A percentile compares a stretch with the other conserved stretches of the same genome.
Conservation (phyloP, 2,797 vertebrate genomes). For the Chromobotia macracanthus region DNA sequence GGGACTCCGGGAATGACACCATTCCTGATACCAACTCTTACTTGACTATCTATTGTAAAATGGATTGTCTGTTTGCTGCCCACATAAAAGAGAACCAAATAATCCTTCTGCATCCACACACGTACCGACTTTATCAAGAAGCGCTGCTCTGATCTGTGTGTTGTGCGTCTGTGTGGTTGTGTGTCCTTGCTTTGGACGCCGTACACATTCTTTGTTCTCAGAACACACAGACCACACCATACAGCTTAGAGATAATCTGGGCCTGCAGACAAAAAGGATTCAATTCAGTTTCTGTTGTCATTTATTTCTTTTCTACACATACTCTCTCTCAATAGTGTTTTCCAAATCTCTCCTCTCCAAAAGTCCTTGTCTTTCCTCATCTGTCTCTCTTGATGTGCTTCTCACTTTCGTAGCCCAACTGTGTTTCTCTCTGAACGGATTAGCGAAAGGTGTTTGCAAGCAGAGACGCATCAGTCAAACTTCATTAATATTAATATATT, state of each 20-base stretch:
- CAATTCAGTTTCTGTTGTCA: slow-evolving; percentile 68
- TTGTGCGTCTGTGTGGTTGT: slow-evolving; percentile 26
- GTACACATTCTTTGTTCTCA: slow-evolving; percentile 46
- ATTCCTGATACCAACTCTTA: slow-evolving; percentile 3
- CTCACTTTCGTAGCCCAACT: slow-evolving; percentile 44
- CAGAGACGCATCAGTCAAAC: slow-evolving; percentile 75
- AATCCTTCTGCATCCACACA: slow-evolving; percentile 34
- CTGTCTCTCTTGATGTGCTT: slow-evolving; percentile 47
- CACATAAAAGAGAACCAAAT: slow-evolving; percentile 46
- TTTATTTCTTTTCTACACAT: slow-evolving; percentile 48
- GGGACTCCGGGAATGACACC: neutral
- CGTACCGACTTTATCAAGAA: slow-evolving; percentile 36
- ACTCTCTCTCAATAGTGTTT: slow-evolving; percentile 51
- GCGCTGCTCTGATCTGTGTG: slow-evolving; percentile 47
- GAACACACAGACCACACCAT: slow-evolving; percentile 54
- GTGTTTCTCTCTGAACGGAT: slow-evolving; percentile 69
- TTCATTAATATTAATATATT: slow-evolving; percentile 83
- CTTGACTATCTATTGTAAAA: slow-evolving; percentile 40
- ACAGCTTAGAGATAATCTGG: slow-evolving; percentile 75
- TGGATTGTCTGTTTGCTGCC: slow-evolving; percentile 34
- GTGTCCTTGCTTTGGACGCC: slow-evolving; percentile 32
- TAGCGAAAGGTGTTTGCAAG: slow-evolving; percentile 77
- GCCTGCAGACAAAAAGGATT: slow-evolving; percentile 75
- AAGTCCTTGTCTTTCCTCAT: slow-evolving; percentile 38
- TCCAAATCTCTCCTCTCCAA: slow-evolving; percentile 50